Percentiles rank a stretch among this genome's conserved stretches.
Evolutionary conservation across 2,888 invertebrate genomes (phyloP).

Genomic region (Liposcelis brunnea): DNA sequence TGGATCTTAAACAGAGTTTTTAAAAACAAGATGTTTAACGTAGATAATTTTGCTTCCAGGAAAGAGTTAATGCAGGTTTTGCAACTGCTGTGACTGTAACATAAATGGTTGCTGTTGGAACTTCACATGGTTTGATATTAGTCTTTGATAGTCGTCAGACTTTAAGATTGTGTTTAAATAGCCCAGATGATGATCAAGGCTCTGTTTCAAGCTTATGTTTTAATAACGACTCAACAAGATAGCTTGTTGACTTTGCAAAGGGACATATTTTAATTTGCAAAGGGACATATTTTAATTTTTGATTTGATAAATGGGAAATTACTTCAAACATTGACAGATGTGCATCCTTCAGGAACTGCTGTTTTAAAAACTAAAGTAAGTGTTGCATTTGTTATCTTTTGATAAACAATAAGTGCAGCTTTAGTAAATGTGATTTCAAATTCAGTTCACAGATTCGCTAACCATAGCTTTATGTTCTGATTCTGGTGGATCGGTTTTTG

Average conservation of each 20-base stretch:
- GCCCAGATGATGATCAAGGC: slow-evolving; percentile 44
- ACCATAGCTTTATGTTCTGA: slow-evolving; percentile 70
- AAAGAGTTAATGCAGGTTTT: slow-evolving; percentile 73
- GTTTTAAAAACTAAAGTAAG: slow-evolving; percentile 51
- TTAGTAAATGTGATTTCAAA: too few species aligned
- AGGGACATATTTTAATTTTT: slow-evolving; percentile 83
- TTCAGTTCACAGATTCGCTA: slow-evolving; percentile 53
- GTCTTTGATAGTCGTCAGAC: slow-evolving; percentile 76
- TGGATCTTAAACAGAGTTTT: too few species aligned
- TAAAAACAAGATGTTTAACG: too few species aligned
- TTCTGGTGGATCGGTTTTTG: slow-evolving; percentile 91
- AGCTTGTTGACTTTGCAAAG: slow-evolving; percentile 61
- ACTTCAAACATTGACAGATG: slow-evolving; percentile 54
- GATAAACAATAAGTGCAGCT: too few species aligned
- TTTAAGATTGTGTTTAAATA: slow-evolving; percentile 70
- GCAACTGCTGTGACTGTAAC: slow-evolving; percentile 70
- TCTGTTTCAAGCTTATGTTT: slow-evolving; percentile 53
- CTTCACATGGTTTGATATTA: slow-evolving; percentile 79
- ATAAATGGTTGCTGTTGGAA: slow-evolving; percentile 76
- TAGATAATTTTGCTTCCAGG: slow-evolving; percentile 43
- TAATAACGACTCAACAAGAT: slow-evolving; percentile 68
- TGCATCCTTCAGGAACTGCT: slow-evolving; percentile 68
- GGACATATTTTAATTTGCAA: too few species aligned
- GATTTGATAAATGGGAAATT: slow-evolving; percentile 65
- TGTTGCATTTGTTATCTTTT: too few species aligned